Evolutionary conservation across 1,140 invertebrate genomes (phyloP), one percentile per base, ranked within the genome.

Genomic region (Acromyrmex echinatior): DNA sequence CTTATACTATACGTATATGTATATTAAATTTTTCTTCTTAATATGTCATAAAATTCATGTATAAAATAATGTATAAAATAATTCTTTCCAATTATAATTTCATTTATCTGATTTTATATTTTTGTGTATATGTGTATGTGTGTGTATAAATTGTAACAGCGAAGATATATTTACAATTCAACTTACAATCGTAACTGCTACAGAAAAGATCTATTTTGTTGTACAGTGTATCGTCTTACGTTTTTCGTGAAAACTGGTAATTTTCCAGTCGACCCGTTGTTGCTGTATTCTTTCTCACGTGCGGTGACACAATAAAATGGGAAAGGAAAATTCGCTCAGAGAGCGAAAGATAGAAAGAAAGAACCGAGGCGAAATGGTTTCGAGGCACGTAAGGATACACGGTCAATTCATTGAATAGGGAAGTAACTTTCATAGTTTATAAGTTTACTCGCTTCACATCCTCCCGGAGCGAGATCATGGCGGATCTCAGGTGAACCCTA

Each of bases 381-480:
- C 90, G 76, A 51, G 35, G 79, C 87, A 91, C 87, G 87, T 91
- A 90, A 79, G 62, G 51, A 79, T 78, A 18, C 78, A 58, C 87
- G 90, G 90, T 91, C 90, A 89, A 91, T 91, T 91, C 90, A 86
- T 91, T 89, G 87, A 91, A 91, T 89, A 73, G 87, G 49, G 85
- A 87, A 91, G 84, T 89, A 91, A 91, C 68, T 91, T 91, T 71
- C 90, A 91, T 91, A 91, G 87, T 91, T 91, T 91, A 91, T 91
- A 91, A 91, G 87, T 91, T 91, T 89, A 87, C 74, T 66, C 65
- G 65, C 66, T 68, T 68, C 76, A 51, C 65, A 76, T 25, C 25
- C 63, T 84, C 3, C 6, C 73, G 68, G 56, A 74, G 71, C 31
- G 71, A 63, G 70, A 25, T 58, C 56, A 84, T 66, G 70, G 58